Percentiles rank a stretch among this genome's conserved stretches.
Evolutionary conservation across 2,113 vertebrate species (phyloP).

Genomic region (Micronisus gabar): DNA sequence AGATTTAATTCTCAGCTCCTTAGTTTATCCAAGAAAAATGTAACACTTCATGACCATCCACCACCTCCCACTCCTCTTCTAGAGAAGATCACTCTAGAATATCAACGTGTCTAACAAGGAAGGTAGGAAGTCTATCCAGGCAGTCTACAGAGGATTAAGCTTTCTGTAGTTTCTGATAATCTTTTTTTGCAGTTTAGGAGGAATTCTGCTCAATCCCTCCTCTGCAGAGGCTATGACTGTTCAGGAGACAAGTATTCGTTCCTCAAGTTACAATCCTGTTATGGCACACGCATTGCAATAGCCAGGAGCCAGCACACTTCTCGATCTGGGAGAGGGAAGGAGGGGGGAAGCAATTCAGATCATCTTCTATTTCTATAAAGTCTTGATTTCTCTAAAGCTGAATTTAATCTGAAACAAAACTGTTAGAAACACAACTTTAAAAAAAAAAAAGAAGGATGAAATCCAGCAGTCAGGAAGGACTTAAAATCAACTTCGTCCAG

Average conservation of each 20-base stretch:
- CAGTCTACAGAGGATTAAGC: neutral
- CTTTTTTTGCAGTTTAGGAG: neutral
- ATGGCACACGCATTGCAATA: neutral
- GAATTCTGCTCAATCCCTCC: neutral
- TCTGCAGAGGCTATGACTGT: neutral
- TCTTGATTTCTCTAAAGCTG: neutral
- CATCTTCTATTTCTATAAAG: neutral
- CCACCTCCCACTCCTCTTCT: neutral
- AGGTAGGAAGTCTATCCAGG: neutral
- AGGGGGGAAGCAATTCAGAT: neutral
- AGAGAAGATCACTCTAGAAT: fast-evolving
- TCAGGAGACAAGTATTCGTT: neutral
- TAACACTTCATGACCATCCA: neutral
- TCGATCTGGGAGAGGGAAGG: neutral
- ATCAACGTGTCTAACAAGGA: neutral
- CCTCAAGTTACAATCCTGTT: neutral
- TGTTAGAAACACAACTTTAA: neutral
- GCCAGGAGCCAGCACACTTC: neutral
- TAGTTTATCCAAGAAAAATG: neutral
- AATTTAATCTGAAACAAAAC: neutral
- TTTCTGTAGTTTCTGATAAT: neutral
- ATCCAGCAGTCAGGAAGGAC: neutral
- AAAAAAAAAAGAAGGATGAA: neutral
- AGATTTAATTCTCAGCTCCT: neutral
- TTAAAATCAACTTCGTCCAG: neutral